phyloP scores from a whole-genome alignment of 53 echinoderm and acorn worm species.

The Luidia sarsii region DNA sequence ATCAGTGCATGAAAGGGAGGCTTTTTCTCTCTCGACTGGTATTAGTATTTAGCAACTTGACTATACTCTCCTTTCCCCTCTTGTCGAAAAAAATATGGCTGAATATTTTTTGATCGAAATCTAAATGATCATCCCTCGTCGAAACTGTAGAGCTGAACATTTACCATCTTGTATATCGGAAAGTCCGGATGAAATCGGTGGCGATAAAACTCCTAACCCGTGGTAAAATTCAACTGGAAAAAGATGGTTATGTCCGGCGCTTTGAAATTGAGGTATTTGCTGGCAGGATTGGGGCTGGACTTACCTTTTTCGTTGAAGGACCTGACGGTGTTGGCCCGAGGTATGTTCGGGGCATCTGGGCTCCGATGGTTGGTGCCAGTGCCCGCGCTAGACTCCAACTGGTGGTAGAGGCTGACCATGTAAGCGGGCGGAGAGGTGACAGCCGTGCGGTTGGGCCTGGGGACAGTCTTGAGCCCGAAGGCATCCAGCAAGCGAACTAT shows the following conservation, averaged over 20 bases:
- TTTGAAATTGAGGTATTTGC: no score
- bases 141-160: no score
- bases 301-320: constrained; percentile 66
- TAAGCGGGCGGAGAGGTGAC: constrained; percentile 56
- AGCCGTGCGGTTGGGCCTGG: constrained; percentile 49
- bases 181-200: no score
- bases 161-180: no score
- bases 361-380: not conserved
- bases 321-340: constrained; percentile 64
- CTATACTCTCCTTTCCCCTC: no score
- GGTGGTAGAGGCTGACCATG: constrained; percentile 63
- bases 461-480: constrained; percentile 64
- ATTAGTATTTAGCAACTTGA: no score
- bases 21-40: no score
- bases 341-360: constrained; percentile 6
- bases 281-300: no score
- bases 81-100: not conserved
- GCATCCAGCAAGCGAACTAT: constrained; percentile 58
- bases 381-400: constrained; percentile 18
- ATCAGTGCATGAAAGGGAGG: not conserved
- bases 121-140: no score
- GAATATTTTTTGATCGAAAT: not conserved
- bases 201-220: no score
- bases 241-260: no score
- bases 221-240: no score